These are phyloP conservation scores for Rosalia funebris DNA, from an alignment of 2,888 invertebrate species.

Conservation along the genomic window DNA sequence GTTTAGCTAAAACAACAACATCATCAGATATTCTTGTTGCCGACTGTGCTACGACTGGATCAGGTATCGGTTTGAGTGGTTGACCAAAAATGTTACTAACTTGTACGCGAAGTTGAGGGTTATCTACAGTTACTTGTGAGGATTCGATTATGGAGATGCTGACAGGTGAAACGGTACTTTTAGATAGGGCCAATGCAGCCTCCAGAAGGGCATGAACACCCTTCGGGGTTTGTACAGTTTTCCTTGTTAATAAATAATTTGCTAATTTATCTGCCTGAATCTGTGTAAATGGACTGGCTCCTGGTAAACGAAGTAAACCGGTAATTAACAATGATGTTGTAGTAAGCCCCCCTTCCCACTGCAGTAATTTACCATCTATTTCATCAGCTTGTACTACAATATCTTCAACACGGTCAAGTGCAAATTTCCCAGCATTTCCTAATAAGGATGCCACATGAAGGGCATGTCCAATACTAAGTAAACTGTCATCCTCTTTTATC, in stretches of 20 bases:
- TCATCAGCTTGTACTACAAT: conserved; percentile 96
- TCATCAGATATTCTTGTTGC: conserved; percentile 79
- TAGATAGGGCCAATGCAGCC: conserved; percentile 71
- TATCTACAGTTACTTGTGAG: conserved; percentile 79
- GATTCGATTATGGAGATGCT: conserved; percentile 83
- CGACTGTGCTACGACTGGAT: conserved; percentile 77
- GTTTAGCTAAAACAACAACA: conserved; percentile 78
- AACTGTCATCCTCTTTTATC: conserved; percentile 86
- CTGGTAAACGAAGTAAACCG: conserved; percentile 66
- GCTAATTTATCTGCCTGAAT: conserved; percentile 88
- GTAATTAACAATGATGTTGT: conserved; percentile 75
- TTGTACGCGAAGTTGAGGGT: conserved; percentile 71
- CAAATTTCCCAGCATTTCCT: conserved; percentile 71
- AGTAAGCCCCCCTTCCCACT: conserved; percentile 92
- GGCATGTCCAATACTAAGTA: conserved; percentile 80
- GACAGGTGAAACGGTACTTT: conserved; percentile 76
- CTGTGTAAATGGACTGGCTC: conserved; percentile 75
- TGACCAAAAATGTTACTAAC: conserved; percentile 81
- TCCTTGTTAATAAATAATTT: conserved; percentile 84
- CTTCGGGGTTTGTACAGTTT: conserved; percentile 86
- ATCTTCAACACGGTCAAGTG: conserved; percentile 85
- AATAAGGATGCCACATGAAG: conserved; percentile 85
- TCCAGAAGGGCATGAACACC: conserved; percentile 86
- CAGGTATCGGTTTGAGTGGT: conserved; percentile 75
- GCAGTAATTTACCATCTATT: conserved; percentile 83